Evolutionary conservation across 2,888 invertebrate genomes (phyloP).

Genomic region (Cantharis nigra): DNA sequence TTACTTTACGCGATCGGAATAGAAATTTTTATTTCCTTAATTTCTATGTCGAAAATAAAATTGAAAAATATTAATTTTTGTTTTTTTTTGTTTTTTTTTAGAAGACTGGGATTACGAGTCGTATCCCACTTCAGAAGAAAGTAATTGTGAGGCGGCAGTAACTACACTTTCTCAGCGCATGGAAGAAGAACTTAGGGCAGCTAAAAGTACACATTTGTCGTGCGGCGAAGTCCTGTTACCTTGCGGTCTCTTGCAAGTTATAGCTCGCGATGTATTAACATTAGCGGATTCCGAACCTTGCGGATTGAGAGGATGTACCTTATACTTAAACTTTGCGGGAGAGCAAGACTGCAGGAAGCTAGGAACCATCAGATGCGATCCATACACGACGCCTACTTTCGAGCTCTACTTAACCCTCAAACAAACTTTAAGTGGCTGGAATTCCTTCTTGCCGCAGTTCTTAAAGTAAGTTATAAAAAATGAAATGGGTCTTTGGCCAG

Average conservation of each 20-base stretch:
- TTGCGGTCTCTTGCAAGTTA: constrained; percentile 77
- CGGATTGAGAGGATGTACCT: constrained; percentile 82
- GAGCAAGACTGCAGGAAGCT: constrained; percentile 68
- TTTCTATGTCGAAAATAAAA: not conserved
- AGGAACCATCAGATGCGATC: constrained; percentile 83
- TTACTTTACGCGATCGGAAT: constrained; percentile 2
- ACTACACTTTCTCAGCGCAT: constrained; percentile 75
- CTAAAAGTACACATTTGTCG: constrained; percentile 78
- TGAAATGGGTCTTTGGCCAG: not conserved
- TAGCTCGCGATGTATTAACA: constrained; percentile 77
- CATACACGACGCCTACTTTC: constrained; percentile 84
- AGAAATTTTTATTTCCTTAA: not conserved
- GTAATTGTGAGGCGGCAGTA: constrained; percentile 56
- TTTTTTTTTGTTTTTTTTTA: constrained; percentile 26
- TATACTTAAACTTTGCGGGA: constrained; percentile 82
- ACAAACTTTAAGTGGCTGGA: constrained; percentile 85
- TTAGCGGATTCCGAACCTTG: constrained; percentile 90
- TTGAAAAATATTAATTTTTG: not conserved
- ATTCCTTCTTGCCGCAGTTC: constrained; percentile 83
- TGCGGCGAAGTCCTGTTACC: constrained; percentile 87
- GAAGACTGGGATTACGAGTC: constrained; percentile 52
- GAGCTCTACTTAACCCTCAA: constrained; percentile 86
- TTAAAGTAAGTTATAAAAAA: constrained; percentile 71
- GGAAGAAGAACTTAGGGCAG: constrained; percentile 78
- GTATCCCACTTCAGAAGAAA: constrained; percentile 45